Conservation (phyloP, 1,140 invertebrate species). For the Bombus sylvicola region DNA sequence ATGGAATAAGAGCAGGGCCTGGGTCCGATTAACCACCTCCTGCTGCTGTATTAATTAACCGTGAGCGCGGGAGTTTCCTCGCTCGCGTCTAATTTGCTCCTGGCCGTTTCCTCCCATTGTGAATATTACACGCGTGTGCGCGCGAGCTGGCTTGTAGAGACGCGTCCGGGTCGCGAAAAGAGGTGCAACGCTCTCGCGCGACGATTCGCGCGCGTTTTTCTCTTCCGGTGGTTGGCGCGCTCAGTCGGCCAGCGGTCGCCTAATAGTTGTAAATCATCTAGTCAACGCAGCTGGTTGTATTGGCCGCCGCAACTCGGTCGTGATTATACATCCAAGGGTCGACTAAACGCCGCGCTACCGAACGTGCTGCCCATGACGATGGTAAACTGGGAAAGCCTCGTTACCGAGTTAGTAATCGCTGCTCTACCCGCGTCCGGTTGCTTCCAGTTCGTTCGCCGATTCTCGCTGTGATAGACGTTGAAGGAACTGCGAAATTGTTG, state of each 20-base stretch:
- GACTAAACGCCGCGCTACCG: not conserved
- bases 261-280: slow-evolving; percentile 61
- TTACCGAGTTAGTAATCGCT: not conserved
- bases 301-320: slow-evolving; percentile 43
- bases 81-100: slow-evolving; percentile 68
- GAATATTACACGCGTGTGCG: slow-evolving; percentile 32
- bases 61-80: slow-evolving; percentile 68
- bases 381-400: not conserved
- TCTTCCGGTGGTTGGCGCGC: slow-evolving; percentile 51
- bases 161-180: slow-evolving; percentile 6
- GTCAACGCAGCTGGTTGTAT: slow-evolving; percentile 59
- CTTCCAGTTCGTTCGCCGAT: too few relatives aligned
- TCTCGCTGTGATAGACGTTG: not conserved
- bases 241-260: slow-evolving; percentile 4
- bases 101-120: slow-evolving; percentile 67
- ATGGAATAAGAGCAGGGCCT: slow-evolving; percentile 19
- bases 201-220: slow-evolving; percentile 23
- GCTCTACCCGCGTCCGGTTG: not conserved
- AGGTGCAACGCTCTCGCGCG: slow-evolving; percentile 59
- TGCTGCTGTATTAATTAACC: slow-evolving; percentile 65
- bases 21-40: slow-evolving; percentile 44
- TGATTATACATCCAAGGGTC: not conserved
- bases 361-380: not conserved
- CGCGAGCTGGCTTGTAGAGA: slow-evolving; percentile 23
- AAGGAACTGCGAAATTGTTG: too few relatives aligned